Base-by-base conservation (phyloP, 2,113 vertebrate species). In the Orycteropus afer region DNA sequence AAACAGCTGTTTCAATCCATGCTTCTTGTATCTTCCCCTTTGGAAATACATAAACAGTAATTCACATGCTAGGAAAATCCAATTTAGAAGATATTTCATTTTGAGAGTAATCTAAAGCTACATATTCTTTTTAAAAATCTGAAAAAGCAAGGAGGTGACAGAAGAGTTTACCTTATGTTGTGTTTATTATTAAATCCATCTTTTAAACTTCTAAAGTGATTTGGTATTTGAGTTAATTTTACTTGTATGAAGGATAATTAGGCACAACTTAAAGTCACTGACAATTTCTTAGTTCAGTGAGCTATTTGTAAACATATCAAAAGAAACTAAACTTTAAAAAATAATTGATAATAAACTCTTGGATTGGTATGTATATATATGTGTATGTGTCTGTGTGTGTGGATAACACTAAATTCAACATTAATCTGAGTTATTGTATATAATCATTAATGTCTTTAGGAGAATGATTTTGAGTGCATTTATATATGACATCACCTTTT, bases 141-240 rank as follows among this genome's bases (percentile, higher is more conserved):
- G 61, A 79, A 78, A 27, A 69, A 45, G 49, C 45, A 47, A 55
- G 73, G 22, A 14, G 17, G 1, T 87, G 67, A 49, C 32, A 86
- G 79, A 82, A 69, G 45, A 82, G 40, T 55, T 49, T 86, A 57
- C 74, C 13, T 77, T 34, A 53, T 80, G n/a, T 65, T 67, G 22
- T 51, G 71, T 73, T 63, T 93, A 85, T 76, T 90, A 86, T 79
- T 94, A 55, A 94, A 45, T 63, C 47, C 22, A 89, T 65, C 51
- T 18, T 92, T 65, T 63, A 79, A 90, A 49, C 55, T 77, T 74
- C 53, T 65, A 32, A 71, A 81, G 27, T 79, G 77, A 34, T 74
- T 45, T 81, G 76, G 77, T 93, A 69, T 29, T 45, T 81, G 29
- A 89, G 45, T 88, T 87, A 55, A 78, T 89, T 89, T 85, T 91